Evolutionary conservation across 2,888 invertebrate species (phyloP).

Genomic region (Caenorhabditis uteleia): DNA sequence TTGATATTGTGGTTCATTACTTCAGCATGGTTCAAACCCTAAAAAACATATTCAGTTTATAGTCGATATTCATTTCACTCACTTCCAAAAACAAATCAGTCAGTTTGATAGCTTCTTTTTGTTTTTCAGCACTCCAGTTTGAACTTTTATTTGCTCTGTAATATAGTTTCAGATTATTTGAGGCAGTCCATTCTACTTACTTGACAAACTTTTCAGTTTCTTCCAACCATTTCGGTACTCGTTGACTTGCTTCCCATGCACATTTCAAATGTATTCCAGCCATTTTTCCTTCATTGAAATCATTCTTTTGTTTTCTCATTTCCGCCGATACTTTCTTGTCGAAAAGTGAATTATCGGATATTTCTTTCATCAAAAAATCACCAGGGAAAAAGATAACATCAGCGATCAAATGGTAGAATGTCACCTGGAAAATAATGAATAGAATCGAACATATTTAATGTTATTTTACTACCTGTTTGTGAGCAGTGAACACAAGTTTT

Average conservation of each 20-base stretch:
- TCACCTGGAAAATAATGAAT: slow-evolving; percentile 64
- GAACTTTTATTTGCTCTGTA: too few species aligned
- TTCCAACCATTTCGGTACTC: too few species aligned
- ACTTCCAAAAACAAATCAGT: slow-evolving; percentile 66
- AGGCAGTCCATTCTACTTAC: too few species aligned
- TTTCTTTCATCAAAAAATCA: slow-evolving; percentile 76
- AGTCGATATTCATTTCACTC: too few species aligned
- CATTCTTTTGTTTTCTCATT: neutral
- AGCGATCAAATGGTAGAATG: slow-evolving; percentile 63
- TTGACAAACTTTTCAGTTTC: too few species aligned
- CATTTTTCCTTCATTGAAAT: neutral
- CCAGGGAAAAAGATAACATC: slow-evolving; percentile 63
- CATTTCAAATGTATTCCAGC: neutral
- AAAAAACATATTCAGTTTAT: too few species aligned
- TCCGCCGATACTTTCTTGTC: slow-evolving; percentile 29
- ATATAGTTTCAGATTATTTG: too few species aligned
- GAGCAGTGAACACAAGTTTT: slow-evolving; percentile 37
- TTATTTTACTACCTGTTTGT: slow-evolving; percentile 39
- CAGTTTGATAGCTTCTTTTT: too few species aligned
- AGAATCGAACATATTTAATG: slow-evolving; percentile 7
- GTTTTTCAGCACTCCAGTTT: too few species aligned
- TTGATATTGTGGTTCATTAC: too few species aligned
- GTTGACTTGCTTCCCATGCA: slow-evolving; percentile 1
- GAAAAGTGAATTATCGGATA: slow-evolving; percentile 24
- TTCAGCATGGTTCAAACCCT: too few species aligned